Evolutionary conservation across 2,888 invertebrate genomes (phyloP), one percentile per base, ranked within the genome.

Genomic region (Galerucella nymphaeae): DNA sequence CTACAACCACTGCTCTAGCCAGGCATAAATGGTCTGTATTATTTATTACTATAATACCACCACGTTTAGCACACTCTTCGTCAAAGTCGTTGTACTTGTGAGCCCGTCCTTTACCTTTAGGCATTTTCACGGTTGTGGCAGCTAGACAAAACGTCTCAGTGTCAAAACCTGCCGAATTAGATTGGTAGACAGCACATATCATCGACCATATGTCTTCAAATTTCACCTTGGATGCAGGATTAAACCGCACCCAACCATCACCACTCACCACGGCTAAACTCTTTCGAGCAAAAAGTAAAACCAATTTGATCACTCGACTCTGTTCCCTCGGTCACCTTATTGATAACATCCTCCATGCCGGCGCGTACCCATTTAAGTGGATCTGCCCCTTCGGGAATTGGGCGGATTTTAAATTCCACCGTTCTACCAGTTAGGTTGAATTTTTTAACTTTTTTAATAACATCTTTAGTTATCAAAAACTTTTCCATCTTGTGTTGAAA

Each of bases 21-120:
- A 76, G 57, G 62, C 76, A 78, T 16, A 78, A 62, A 66, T 78
- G 73, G 38, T 78, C 76, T 23, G 48, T 68, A 57, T 78, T 79
- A 20, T 58, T 61, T 16, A 75, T 75, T 6, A 53, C 30, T 13
- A 76, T 62, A 18, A 73, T 72, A 30, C 74, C 73, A 42, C 58
- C n/a, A 20, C 59, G 18, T 23, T 53, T 58, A 14, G 13, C 53
- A 66, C 71, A 75, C 57, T 74, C 71, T 59, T 75, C 73, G 14
- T 74, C 66, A 61, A 74, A 75, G n/a, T 30, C 64, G 45, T 70
- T 70, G 41, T 48, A 61, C 53, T 48, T 48, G n/a, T 5, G 14
- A 11, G 1, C 45, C 13, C 20, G 11, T 23, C 14, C 45, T 45
- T 45, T 59, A 14, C 48, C 48, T 59, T 10, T 30, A 59, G 67